Evolutionary conservation across 2,113 vertebrate genomes (phyloP).

Genomic region (Oryzias curvinotus): DNA sequence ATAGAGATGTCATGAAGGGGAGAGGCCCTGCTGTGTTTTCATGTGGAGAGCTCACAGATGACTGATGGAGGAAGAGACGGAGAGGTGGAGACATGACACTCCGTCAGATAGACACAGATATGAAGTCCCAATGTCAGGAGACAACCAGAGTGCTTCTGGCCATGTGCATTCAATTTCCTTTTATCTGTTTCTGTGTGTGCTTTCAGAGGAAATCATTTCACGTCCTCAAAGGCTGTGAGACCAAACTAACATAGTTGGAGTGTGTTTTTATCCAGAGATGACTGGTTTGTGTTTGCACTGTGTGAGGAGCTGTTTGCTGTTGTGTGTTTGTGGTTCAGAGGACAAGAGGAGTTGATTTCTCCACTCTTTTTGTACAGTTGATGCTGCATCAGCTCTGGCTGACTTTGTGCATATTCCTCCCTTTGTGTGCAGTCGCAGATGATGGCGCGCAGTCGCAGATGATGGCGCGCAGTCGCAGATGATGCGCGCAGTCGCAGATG

Average conservation of each 20-base stretch:
- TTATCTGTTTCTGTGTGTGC: conserved; percentile 49
- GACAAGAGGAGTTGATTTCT: conserved; percentile 58
- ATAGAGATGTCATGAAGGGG: conserved; percentile 19
- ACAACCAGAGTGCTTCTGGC: conserved; percentile 48
- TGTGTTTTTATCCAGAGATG: conserved; percentile 14
- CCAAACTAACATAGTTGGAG: not conserved
- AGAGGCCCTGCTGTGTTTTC: conserved; percentile 43
- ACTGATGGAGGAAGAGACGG: conserved; percentile 19
- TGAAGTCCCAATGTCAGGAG: conserved; percentile 54
- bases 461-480: too few species aligned
- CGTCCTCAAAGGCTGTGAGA: too few species aligned
- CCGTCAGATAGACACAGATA: conserved; percentile 51
- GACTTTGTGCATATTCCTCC: too few species aligned
- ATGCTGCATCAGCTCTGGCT: conserved; percentile 15
- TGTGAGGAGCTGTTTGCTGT: conserved; percentile 20
- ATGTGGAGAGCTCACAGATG: conserved; percentile 27
- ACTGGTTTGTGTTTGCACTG: conserved; percentile 39
- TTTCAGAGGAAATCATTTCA: conserved; percentile 1
- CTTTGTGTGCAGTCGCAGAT: too few species aligned
- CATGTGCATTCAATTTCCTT: conserved; percentile 53
- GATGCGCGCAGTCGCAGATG: too few species aligned
- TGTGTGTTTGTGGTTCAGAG: conserved; percentile 26
- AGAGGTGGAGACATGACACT: conserved; percentile 37
- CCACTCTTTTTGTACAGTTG: conserved; percentile 45
- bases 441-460: too few species aligned